Conservation (phyloP, 2,797 vertebrate genomes). For the Acanthurus lineatus region DNA sequence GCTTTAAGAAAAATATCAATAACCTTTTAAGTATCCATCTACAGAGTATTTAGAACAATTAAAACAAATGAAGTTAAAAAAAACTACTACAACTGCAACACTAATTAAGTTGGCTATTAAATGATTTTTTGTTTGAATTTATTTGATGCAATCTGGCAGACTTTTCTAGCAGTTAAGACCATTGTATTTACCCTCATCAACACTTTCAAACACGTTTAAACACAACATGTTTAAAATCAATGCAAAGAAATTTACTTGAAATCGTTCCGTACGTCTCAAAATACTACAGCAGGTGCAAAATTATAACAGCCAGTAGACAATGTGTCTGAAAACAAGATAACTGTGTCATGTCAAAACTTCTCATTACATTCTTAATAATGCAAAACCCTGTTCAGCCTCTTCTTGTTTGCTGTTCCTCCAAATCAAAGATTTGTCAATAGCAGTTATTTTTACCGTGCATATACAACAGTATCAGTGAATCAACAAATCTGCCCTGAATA, state of each 20-base stretch:
- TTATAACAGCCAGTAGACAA: not conserved
- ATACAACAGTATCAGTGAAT: not conserved
- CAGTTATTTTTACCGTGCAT: not conserved
- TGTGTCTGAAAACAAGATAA: not conserved
- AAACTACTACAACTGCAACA: not conserved
- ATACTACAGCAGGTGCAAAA: not conserved
- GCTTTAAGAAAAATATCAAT: not conserved
- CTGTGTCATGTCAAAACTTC: not conserved
- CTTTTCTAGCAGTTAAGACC: not conserved
- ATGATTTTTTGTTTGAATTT: slow-evolving; percentile 16
- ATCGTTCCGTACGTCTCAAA: not conserved
- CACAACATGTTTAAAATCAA: slow-evolving; percentile 15
- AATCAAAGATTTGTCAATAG: slow-evolving; percentile 1
- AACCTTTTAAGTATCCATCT: not conserved
- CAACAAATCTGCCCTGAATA: no score
- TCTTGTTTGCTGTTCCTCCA: slow-evolving; percentile 5
- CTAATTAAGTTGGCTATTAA: slow-evolving; percentile 14
- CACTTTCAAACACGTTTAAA: no score
- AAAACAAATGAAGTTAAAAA: slow-evolving; percentile 9
- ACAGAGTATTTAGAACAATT: not conserved
- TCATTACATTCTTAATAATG: not conserved
- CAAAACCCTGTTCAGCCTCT: not conserved
- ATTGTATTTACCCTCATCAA: slow-evolving; percentile 23
- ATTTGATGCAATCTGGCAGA: slow-evolving; percentile 9
- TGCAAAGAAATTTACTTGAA: not conserved